Evolutionary conservation across 2,113 vertebrate species (phyloP), one percentile per base, ranked within the genome.

Genomic region (Phylloscopus trochiloides): DNA sequence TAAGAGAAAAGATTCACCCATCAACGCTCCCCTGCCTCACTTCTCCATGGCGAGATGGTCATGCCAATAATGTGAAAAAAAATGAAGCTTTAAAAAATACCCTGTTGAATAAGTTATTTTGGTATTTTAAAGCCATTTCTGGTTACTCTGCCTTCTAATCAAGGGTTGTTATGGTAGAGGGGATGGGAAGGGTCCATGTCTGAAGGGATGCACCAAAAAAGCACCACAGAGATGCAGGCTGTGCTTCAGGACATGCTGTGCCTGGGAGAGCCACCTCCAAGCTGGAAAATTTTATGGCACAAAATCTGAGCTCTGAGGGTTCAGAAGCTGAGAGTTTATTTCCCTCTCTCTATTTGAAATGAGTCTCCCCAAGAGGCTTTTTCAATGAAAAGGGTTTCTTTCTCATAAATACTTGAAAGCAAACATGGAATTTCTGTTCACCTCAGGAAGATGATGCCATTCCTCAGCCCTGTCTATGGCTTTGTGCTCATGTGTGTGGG

Each of bases 351-450:
- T 50, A 1, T 47, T n/a, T 79, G 54, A 76, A 93, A 90, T 24
- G 66, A 86, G 34, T 36, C 38, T 79, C 71, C 38, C 14, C 29
- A 15, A 43, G 88, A 54, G 76, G 50, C 24, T 70, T 42, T 90
- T 95, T 92, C 94, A 82, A 9, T 54, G 78, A 93, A 96, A 96
- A 90, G 88, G 50, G 42, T 34, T 55, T 42, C 73, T 90, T 95
- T 96, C 92, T 92, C 59, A 76, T 90, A 94, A 90, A 95, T 2
- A 21, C 71, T 61, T 68, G 22, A 63, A 28, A 92, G 77, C 72
- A 90, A 45, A 62, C 10, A 5, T 6, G 90, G 96, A 88, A 86
- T 73, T 97, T 95, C 71, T 95, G 7, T 32, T 90, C 50, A 34
- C 70, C 74, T 92, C 95, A 54, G 47, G 68, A 40, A 8, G 86